These are phyloP conservation scores for Pelusios castaneus DNA, from an alignment of 2,113 vertebrate species.

Conservation along the genomic window DNA sequence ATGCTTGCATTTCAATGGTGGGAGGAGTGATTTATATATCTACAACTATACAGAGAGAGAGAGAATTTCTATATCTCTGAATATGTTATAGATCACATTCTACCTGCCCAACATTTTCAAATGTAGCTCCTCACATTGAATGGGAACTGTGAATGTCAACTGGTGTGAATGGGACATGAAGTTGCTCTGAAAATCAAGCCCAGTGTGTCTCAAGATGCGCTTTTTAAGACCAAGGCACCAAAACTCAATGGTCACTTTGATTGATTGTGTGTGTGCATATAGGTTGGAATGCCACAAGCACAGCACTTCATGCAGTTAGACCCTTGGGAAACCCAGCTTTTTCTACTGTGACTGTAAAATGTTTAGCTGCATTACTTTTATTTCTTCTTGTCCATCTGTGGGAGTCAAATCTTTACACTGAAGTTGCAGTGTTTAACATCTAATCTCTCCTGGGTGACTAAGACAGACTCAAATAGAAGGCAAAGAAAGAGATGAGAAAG, in stretches of 20 bases:
- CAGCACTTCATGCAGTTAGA: not conserved
- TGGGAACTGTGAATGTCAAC: not conserved
- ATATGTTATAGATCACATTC: not conserved
- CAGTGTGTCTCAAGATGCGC: not conserved
- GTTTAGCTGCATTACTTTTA: constrained; percentile 57
- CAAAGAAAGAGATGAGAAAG: constrained; percentile 47
- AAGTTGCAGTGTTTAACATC: constrained; percentile 42
- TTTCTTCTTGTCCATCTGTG: constrained; percentile 36
- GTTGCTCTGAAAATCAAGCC: not conserved
- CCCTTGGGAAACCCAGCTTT: not conserved
- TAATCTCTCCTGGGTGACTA: constrained; percentile 53
- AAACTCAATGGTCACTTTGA: not conserved
- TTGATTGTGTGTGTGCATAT: fast-evolving
- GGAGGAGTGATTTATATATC: not conserved
- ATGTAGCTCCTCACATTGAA: not conserved
- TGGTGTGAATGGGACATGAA: not conserved
- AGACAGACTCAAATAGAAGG: constrained; percentile 53
- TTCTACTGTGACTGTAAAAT: constrained; percentile 49
- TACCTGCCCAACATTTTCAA: not conserved
- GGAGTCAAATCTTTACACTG: constrained; percentile 48
- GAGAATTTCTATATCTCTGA: not conserved
- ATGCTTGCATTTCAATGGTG: not conserved
- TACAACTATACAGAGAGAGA: not conserved
- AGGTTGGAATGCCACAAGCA: constrained; percentile 12
- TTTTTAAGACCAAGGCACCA: not conserved